Percentiles rank a stretch among this genome's conserved stretches.
These are phyloP conservation scores for Campoletis raptor DNA, from an alignment of 2,888 invertebrate genomes.

Conservation along the genomic window DNA sequence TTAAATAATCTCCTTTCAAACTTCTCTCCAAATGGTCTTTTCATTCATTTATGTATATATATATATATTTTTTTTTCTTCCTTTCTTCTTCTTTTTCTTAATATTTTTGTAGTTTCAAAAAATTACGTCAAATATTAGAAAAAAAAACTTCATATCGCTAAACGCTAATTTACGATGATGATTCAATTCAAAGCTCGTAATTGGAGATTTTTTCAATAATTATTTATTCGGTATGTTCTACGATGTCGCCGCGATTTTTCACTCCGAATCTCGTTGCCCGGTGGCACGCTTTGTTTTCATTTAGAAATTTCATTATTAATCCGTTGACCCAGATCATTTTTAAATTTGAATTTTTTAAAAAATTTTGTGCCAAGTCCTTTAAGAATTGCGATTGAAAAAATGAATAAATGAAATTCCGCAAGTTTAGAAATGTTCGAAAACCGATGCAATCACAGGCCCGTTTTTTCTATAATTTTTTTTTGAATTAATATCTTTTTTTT, in stretches of 20 bases:
- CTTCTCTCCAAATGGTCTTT: constrained; percentile 11
- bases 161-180: constrained; percentile 55
- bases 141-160: constrained; percentile 28
- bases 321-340: too few relatives aligned
- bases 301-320: neutral
- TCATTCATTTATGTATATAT: neutral
- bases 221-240: constrained; percentile 23
- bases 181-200: constrained; percentile 62
- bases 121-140: constrained; percentile 33
- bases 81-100: neutral
- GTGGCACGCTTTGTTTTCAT: neutral
- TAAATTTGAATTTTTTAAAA: too few relatives aligned
- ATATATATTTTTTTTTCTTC: neutral
- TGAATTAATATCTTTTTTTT: too few relatives aligned
- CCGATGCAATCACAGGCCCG: too few relatives aligned
- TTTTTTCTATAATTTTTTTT: too few relatives aligned
- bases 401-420: too few relatives aligned
- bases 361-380: too few relatives aligned
- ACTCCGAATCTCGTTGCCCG: constrained; percentile 45
- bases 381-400: too few relatives aligned
- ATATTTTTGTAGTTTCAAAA: constrained; percentile 1
- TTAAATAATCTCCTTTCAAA: constrained; percentile 36
- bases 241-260: constrained; percentile 50
- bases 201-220: constrained; percentile 49
- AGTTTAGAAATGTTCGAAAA: too few relatives aligned